A percentile compares a stretch with the other conserved stretches of the same genome.
phyloP scores from a whole-genome alignment of 1,140 invertebrate species.

The Aricia agestis region DNA sequence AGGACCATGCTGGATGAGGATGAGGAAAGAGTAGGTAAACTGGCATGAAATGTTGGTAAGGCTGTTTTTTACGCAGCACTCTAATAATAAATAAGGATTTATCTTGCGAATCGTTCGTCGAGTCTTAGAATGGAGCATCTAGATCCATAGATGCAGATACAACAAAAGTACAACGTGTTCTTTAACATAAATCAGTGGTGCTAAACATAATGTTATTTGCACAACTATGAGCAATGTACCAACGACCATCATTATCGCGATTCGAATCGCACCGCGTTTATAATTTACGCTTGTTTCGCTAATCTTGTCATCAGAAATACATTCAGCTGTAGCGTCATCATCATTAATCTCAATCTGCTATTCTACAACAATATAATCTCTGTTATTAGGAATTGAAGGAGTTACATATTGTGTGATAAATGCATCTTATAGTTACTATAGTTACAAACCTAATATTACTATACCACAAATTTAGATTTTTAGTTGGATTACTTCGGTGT shows the following conservation, averaged over 20 bases:
- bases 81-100: background rate
- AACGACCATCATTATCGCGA: background rate
- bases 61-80: background rate
- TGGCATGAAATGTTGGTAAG: too few species aligned
- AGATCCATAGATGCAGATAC: background rate
- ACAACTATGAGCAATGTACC: background rate
- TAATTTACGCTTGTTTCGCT: constrained; percentile 11
- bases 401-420: too few species aligned
- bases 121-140: background rate
- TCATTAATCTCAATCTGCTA: background rate
- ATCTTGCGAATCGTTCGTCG: background rate
- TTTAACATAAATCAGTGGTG: constrained; percentile 1
- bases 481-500: too few species aligned
- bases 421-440: too few species aligned
- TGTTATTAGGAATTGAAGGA: background rate
- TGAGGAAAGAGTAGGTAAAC: too few species aligned
- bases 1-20: too few species aligned
- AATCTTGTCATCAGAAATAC: constrained; percentile 10
- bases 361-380: background rate
- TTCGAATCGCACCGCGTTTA: background rate
- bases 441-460: too few species aligned
- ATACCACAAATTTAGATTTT: too few species aligned
- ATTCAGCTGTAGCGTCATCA: background rate
- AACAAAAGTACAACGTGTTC: background rate
- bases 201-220: constrained; percentile 1